Evolutionary conservation across 1,140 invertebrate species (phyloP), one percentile per base, ranked within the genome.

Genomic region (Pachypeltis micranthus): DNA sequence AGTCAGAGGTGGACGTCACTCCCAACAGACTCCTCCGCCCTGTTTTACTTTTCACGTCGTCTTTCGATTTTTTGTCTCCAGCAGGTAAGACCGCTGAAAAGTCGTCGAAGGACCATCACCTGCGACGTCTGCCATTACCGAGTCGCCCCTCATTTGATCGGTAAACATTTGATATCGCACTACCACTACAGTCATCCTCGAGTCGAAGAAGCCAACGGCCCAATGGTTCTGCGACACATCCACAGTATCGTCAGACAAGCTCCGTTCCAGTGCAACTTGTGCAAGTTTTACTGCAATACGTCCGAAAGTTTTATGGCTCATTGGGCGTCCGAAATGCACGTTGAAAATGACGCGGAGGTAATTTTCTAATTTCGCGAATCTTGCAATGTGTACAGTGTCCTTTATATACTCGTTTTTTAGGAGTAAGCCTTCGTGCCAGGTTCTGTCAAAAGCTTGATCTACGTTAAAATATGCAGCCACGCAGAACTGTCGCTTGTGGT

Each of bases 201-300:
- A 71, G 72, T 51, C 77, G 76, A 61, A 72, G 74, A 21, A 24
- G 34, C 62, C 14, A 79, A 81, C 34, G 76, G 76, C 65, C 72
- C 76, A 24, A 78, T 88, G 67, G 81, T 91, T 44, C 75, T 91
- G 24, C 80, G 85, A 51, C 87, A 92, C 72, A 89, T 90, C 71
- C 79, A 77, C 59, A 82, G 82, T 64, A 84, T 91, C 67, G 83
- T 91, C 1, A 78, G 82, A 31, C 84, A 91, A 67, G 85, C 86
- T 62, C 88, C 88, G 0, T 93, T 87, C 70, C 90, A 91, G 72
- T 94, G 90, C 70, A 80, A 80, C 23, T 77, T 85, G 1, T 94
- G 91, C 74, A 82, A 82, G 51, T 93, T 90, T 74, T 93, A 90
- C 74, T 88, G 85, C 67, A 91, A 92, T 72, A 84, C 82, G 56